Evolutionary conservation across 2,113 vertebrate species (phyloP).

Genomic region (Saimiri boliviensis): DNA sequence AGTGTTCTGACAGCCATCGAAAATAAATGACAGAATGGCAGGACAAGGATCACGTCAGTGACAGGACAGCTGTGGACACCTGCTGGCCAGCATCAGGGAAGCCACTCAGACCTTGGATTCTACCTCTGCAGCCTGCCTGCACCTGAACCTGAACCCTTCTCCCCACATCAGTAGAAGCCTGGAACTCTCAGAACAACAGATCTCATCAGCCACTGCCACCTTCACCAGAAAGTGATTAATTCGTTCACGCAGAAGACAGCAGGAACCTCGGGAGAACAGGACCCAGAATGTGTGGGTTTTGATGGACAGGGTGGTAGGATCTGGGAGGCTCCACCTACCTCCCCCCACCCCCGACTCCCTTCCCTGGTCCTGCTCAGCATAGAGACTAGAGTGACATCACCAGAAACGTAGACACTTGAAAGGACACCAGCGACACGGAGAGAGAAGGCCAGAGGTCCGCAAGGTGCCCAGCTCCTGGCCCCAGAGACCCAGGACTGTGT

Average conservation of each 20-base stretch:
- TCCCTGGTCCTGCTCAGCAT: not conserved
- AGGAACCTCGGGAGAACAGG: not conserved
- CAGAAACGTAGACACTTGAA: slow-evolving; percentile 96
- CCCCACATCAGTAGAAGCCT: not conserved
- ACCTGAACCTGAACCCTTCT: accelerated
- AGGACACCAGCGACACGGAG: slow-evolving; percentile 94
- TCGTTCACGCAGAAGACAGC: not conserved
- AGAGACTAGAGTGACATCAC: slow-evolving; percentile 80
- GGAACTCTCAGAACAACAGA: not conserved
- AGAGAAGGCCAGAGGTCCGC: slow-evolving; percentile 92
- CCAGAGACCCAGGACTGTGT: slow-evolving; percentile 86
- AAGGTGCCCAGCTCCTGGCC: slow-evolving; percentile 90
- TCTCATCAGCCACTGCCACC: not conserved
- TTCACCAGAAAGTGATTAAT: not conserved
- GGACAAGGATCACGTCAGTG: not conserved
- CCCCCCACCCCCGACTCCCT: not conserved
- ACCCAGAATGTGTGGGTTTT: accelerated
- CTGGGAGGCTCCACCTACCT: too few species aligned
- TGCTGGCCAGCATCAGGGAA: not conserved
- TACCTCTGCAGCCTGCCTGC: not conserved
- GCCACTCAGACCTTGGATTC: not conserved
- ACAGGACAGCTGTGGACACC: accelerated
- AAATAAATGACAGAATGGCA: too few species aligned
- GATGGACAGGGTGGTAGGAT: not conserved
- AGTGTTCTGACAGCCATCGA: accelerated